A percentile compares a stretch with the other conserved stretches of the same genome.
Evolutionary conservation across 2,113 vertebrate species (phyloP).

Genomic region (Pseudorasbora parva): DNA sequence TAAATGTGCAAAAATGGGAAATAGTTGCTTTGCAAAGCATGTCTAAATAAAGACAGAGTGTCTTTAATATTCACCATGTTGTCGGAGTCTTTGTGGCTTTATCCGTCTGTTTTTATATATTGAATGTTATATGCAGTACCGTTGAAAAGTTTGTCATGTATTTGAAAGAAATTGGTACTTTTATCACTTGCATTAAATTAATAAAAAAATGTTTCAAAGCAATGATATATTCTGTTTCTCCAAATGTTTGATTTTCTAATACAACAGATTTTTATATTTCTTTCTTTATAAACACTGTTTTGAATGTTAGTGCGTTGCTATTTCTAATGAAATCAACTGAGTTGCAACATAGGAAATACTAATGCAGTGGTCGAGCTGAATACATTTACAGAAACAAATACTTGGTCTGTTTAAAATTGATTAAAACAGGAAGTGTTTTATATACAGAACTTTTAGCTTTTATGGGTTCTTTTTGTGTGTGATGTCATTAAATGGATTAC

Average conservation of each 20-base stretch:
- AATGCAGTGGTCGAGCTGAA: background rate
- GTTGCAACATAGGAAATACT: too few species aligned
- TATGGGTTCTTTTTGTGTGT: background rate
- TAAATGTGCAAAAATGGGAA: slow-evolving; percentile 46
- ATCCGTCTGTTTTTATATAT: background rate
- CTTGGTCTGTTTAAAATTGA: background rate
- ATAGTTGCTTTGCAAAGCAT: slow-evolving; percentile 51
- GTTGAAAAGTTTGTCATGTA: background rate
- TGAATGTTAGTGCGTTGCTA: too few species aligned
- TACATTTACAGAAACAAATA: background rate
- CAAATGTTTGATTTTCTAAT: too few species aligned
- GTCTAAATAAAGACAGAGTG: slow-evolving; percentile 51
- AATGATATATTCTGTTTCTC: background rate
- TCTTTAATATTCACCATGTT: slow-evolving; percentile 10
- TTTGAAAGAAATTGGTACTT: background rate
- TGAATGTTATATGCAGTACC: background rate
- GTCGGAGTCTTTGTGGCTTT: background rate
- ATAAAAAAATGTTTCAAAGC: background rate
- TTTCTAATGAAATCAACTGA: too few species aligned
- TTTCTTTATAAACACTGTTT: too few species aligned
- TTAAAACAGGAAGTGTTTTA: background rate
- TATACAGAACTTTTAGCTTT: background rate
- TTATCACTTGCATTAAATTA: background rate
- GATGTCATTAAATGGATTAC: background rate
- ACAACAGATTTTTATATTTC: background rate